phyloP scores from a whole-genome alignment of 2,888 invertebrate species.

The Plagodis dolabraria region DNA sequence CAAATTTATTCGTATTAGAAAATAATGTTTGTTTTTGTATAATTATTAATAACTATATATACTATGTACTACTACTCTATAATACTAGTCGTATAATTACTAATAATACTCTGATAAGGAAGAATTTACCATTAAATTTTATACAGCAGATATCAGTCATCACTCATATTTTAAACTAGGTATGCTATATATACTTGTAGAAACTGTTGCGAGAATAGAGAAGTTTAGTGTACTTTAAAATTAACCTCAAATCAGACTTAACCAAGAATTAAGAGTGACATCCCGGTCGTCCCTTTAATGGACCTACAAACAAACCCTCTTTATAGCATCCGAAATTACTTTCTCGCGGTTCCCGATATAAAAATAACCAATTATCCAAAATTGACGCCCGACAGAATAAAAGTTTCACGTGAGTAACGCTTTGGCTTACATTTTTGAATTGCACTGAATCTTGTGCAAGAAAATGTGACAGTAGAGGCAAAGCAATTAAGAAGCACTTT shows the following conservation, averaged over 20 bases:
- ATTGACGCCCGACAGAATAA: no score
- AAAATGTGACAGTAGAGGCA: not conserved
- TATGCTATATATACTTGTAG: not conserved
- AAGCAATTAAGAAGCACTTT: not conserved
- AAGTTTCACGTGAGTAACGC: no score
- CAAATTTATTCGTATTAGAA: no score
- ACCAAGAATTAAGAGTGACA: constrained; percentile 59
- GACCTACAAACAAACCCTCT: constrained; percentile 62
- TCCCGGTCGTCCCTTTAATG: constrained; percentile 41
- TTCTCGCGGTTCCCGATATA: constrained; percentile 6
- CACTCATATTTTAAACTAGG: no score
- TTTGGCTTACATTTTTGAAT: not conserved
- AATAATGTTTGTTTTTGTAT: no score
- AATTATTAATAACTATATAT: no score
- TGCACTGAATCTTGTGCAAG: not conserved
- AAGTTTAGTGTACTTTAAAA: constrained; percentile 42
- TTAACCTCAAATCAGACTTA: constrained; percentile 51
- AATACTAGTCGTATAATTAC: no score
- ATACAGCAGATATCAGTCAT: no score
- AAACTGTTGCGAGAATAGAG: constrained; percentile 17
- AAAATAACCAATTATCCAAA: not conserved
- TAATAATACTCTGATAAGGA: no score
- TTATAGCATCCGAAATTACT: constrained; percentile 28
- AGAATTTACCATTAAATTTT: no score
- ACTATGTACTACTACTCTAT: no score